Base-by-base conservation (phyloP, 2,113 vertebrate species). In the Oceanites oceanicus region DNA sequence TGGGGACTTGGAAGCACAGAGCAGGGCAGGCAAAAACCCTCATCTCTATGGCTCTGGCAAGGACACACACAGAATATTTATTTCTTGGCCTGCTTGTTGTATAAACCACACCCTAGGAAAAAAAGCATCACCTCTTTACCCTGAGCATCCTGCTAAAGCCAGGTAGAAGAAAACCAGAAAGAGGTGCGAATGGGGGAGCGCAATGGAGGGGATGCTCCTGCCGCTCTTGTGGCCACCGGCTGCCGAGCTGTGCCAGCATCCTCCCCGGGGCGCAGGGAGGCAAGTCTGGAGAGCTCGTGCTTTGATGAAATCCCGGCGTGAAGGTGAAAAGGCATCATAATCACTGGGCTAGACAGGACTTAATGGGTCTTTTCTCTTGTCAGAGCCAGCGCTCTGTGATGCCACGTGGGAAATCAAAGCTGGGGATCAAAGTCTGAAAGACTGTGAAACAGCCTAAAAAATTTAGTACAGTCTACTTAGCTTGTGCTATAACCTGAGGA, bases 381-480 rank as follows among this genome's bases (percentile, higher is more conserved):
- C 83, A 88, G 90, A 95, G 59, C 62, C 87, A 36, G 63, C 1
- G 5, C 58, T 68, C 91, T 23, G 84, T 1, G 0, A 10, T 20
- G 94, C 88, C 55, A 0, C 44, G 0, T 74, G 93, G 92, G 95
- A 97, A 96, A 96, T 96, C 94, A 96, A 95, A 97, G 88, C 72
- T 0, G 0, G 71, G 90, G 96, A 96, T 96, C 96, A 97, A 96
- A 96, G 96, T 49, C 96, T 92, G 36, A 27, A 52, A 73, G 55
- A 34, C 88, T 73, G 90, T 25, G 72, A 93, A 96, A 83, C 66
- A 70, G 82, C 50, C 92, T 96, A 85, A 94, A 94, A 93, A 94
- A 97, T 94, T 93, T 80, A 96, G 88, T 63, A 22, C 9, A 73
- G 86, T 87, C 86, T 95, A 42, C 93, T 97, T 95, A 96, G 95